These are phyloP conservation scores for Aspidapion aeneum DNA, from an alignment of 2,888 invertebrate species.

Conservation along the genomic window DNA sequence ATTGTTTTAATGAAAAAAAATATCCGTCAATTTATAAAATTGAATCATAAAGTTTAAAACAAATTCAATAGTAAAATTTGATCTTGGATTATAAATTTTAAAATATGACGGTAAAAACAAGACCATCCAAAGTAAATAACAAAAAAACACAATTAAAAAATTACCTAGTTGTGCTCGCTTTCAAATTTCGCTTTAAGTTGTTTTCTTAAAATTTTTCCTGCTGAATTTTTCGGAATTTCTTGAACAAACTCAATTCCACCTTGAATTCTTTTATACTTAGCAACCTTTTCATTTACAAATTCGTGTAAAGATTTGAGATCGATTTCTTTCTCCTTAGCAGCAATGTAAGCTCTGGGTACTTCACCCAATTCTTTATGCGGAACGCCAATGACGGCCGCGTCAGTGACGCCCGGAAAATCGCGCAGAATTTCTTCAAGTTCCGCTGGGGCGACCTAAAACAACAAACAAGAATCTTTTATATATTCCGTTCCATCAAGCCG, in stretches of 20 bases:
- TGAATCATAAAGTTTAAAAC: too few species aligned
- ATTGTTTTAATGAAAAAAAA: too few species aligned
- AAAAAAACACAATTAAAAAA: too few species aligned
- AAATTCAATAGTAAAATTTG: too few species aligned
- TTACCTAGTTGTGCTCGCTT: background rate
- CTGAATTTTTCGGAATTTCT: conserved; percentile 28
- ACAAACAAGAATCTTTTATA: background rate
- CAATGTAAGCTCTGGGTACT: conserved; percentile 71
- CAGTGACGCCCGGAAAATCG: conserved; percentile 68
- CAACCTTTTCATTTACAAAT: conserved; percentile 65
- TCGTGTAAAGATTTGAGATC: conserved; percentile 55
- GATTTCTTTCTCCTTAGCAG: conserved; percentile 49
- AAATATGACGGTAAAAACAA: too few species aligned
- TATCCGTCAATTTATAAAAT: too few species aligned
- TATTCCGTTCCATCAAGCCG: too few species aligned
- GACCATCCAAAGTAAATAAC: too few species aligned
- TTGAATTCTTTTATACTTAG: conserved; percentile 68
- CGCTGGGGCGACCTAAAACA: conserved; percentile 71
- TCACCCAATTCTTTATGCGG: conserved; percentile 67
- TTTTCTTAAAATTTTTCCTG: conserved; percentile 31
- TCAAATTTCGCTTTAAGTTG: conserved; percentile 23
- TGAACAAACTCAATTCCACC: conserved; percentile 29
- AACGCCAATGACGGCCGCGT: conserved; percentile 81
- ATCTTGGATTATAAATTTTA: too few species aligned
- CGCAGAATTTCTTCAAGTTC: conserved; percentile 76